Percentiles rank a stretch among this genome's conserved stretches.
Conservation (phyloP, 2,797 vertebrate species). For the Nannoperca australis region DNA sequence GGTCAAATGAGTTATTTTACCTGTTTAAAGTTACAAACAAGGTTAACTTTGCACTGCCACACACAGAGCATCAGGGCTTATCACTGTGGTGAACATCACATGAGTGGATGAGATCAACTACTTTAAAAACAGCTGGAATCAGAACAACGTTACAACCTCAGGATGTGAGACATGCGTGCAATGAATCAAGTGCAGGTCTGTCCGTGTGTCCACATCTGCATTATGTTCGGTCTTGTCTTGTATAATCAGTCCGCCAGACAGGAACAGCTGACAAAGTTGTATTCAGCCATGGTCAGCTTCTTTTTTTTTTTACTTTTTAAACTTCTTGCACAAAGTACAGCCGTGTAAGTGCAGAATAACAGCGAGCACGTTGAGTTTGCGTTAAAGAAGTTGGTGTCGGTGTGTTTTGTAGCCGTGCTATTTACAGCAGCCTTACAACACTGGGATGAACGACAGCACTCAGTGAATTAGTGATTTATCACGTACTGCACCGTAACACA, state of each 20-base stretch:
- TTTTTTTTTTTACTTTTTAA: conserved; percentile 4
- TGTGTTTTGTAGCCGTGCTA: neutral
- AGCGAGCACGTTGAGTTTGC: neutral
- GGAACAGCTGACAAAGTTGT: conserved; percentile 18
- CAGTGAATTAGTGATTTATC: neutral
- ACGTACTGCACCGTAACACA: neutral
- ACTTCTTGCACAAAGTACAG: neutral
- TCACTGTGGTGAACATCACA: neutral
- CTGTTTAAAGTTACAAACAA: too few relatives aligned
- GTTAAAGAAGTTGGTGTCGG: neutral
- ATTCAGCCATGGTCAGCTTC: conserved; percentile 12
- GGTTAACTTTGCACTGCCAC: too few relatives aligned
- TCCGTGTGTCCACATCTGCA: neutral
- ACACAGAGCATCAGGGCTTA: too few relatives aligned
- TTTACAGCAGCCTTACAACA: too few relatives aligned
- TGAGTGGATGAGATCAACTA: neutral
- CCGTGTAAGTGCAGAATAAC: neutral
- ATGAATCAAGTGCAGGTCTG: conserved; percentile 28
- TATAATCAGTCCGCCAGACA: neutral
- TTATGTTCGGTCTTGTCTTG: neutral
- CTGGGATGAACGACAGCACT: neutral
- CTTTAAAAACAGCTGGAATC: conserved; percentile 12
- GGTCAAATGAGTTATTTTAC: neutral
- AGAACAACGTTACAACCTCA: conserved; percentile 15
- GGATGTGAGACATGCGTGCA: conserved; percentile 26